These are phyloP conservation scores for Indri indri DNA, from an alignment of 2,113 vertebrate species.

Conservation along the genomic window DNA sequence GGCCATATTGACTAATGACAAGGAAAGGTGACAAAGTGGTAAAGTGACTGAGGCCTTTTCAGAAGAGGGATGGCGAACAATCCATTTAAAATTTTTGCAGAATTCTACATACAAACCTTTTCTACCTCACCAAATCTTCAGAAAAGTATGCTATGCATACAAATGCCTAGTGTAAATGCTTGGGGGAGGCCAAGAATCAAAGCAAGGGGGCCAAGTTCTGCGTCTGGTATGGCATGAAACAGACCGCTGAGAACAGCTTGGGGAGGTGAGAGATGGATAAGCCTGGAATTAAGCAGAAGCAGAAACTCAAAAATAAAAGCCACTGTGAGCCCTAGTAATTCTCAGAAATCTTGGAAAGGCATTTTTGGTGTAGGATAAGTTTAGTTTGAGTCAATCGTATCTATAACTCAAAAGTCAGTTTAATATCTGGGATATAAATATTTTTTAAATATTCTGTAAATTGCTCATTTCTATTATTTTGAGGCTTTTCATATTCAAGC, in stretches of 20 bases:
- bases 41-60: not conserved
- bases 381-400: conserved; percentile 25
- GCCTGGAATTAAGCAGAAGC: not conserved
- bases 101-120: conserved; percentile 17
- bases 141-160: not conserved
- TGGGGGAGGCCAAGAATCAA: not conserved
- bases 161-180: not conserved
- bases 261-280: not conserved
- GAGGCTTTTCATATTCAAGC: conserved; percentile 24
- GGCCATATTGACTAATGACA: not conserved
- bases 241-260: not conserved
- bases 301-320: conserved; percentile 22
- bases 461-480: conserved; percentile 25
- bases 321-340: not conserved
- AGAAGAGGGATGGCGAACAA: not conserved
- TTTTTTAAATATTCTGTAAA: conserved; percentile 32
- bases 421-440: not conserved
- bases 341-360: conserved; percentile 19
- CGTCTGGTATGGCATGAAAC: not conserved
- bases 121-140: not conserved
- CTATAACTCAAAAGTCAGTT: conserved; percentile 30
- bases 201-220: not conserved
- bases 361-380: not conserved
- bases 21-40: not conserved
- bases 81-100: not conserved